Base-by-base conservation (phyloP, 2,797 vertebrate species). In the Tenualosa ilisha region DNA sequence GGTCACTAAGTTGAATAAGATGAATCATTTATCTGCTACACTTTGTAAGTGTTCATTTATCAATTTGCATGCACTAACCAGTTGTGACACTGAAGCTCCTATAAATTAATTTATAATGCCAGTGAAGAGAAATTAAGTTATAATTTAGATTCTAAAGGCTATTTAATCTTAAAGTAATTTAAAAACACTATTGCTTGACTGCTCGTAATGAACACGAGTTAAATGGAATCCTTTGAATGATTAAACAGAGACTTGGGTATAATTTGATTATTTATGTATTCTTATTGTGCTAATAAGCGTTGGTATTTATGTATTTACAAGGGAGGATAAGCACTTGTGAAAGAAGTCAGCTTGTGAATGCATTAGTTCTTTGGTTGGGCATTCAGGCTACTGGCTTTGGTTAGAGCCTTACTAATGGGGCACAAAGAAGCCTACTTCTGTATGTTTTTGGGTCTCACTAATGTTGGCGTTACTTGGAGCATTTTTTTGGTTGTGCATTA, bases 61-160 rank as follows among this genome's bases (percentile, higher is more conserved):
- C 6, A 17, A 13, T 43, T 6, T 31, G 13, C 17, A 2, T 75
- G 5, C 68, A 43, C 13, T 40, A 75, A 17, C 72, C 72, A n/a
- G 1, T 43, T 22, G 72, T 79, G 6, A 20, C 72, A 46, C 72
- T 43, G 72, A 79, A 43, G 40, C 13, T 46, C 6, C 15, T 63
- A 9, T 11, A 63, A 24, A 79, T 79, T 79, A 46, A 46, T 79
- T 79, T 79, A 3, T 75, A 43, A 75, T 75, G 40, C 40, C 72
- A 79, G 43, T 46, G 20, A 46, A 46, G 12, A 56, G 3, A 87
- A 75, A 85, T 89, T 83, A 65, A n/a, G 1, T 82, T 26, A 61
- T 31, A 31, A 82, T 68, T n/a, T 86, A 22, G 86, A 88, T 82
- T 87, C 90, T 89, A 88, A 75, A 43, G 37, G 26, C 40, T 43